These are phyloP conservation scores for Homarus gammarus DNA, from an alignment of 2,888 invertebrate genomes.

Conservation along the genomic window DNA sequence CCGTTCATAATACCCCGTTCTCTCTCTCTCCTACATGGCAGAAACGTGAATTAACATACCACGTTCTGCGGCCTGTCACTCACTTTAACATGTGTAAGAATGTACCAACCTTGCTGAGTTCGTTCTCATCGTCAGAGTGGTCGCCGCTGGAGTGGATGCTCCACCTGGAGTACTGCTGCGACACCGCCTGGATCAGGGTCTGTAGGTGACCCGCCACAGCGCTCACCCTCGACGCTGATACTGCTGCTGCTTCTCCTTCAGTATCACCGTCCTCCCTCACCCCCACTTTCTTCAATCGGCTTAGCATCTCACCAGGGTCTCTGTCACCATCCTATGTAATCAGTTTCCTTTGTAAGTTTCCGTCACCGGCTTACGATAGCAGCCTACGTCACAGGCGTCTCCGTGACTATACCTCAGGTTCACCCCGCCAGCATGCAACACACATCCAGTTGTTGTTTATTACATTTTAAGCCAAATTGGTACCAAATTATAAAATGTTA, in stretches of 20 bases:
- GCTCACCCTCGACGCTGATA: background rate
- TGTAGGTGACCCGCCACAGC: slow-evolving; percentile 35
- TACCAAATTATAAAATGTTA: too few relatives aligned
- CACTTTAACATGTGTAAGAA: too few relatives aligned
- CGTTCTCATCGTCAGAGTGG: slow-evolving; percentile 10
- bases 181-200: slow-evolving; percentile 27
- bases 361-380: background rate
- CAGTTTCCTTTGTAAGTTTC: too few relatives aligned
- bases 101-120: slow-evolving; percentile 9
- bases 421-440: background rate
- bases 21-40: too few relatives aligned
- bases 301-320: too few relatives aligned
- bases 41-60: too few relatives aligned
- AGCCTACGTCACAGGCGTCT: background rate
- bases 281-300: too few relatives aligned
- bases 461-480: background rate
- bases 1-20: too few relatives aligned
- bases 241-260: background rate
- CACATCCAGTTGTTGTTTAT: background rate
- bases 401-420: background rate
- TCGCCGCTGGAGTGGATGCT: slow-evolving; percentile 30
- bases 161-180: slow-evolving; percentile 55
- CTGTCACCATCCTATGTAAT: too few relatives aligned
- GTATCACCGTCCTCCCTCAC: background rate
- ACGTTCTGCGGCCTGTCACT: too few relatives aligned